phyloP scores from a whole-genome alignment of 2,797 vertebrate genomes.

The Eleutherodactylus coqui region DNA sequence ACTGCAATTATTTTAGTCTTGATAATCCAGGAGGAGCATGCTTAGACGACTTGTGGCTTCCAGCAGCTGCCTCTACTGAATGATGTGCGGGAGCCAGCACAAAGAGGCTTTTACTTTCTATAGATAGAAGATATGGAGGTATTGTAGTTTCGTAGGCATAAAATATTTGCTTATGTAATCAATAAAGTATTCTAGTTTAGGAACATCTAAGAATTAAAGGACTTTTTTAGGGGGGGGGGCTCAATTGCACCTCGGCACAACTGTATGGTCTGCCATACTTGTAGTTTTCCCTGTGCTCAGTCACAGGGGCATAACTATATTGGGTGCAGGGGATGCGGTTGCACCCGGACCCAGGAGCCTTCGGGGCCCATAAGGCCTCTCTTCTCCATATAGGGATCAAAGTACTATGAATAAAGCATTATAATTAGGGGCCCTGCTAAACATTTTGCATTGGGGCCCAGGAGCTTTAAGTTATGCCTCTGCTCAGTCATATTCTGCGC shows the following conservation, averaged over 20 bases:
- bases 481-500: not conserved
- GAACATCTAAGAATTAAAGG: not conserved
- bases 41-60: slow-evolving; percentile 6
- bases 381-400: too few relatives aligned
- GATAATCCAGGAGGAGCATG: slow-evolving; percentile 7
- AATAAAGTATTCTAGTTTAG: not conserved
- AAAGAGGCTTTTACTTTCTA: not conserved
- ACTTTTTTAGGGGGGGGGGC: too few relatives aligned
- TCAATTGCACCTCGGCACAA: not conserved
- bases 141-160: not conserved
- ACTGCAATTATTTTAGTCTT: not conserved
- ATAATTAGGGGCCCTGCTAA: too few relatives aligned
- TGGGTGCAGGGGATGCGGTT: too few relatives aligned
- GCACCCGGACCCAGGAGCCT: too few relatives aligned
- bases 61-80: not conserved
- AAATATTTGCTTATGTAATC: not conserved
- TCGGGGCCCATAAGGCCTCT: too few relatives aligned
- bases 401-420: too few relatives aligned
- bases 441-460: too few relatives aligned
- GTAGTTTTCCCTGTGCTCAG: not conserved
- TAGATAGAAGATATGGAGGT: not conserved
- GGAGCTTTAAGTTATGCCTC: too few relatives aligned
- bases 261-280: not conserved
- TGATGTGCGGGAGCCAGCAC: not conserved
- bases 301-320: too few relatives aligned